Evolutionary conservation across 2,113 vertebrate genomes (phyloP).

Genomic region (Podilymbus podiceps): DNA sequence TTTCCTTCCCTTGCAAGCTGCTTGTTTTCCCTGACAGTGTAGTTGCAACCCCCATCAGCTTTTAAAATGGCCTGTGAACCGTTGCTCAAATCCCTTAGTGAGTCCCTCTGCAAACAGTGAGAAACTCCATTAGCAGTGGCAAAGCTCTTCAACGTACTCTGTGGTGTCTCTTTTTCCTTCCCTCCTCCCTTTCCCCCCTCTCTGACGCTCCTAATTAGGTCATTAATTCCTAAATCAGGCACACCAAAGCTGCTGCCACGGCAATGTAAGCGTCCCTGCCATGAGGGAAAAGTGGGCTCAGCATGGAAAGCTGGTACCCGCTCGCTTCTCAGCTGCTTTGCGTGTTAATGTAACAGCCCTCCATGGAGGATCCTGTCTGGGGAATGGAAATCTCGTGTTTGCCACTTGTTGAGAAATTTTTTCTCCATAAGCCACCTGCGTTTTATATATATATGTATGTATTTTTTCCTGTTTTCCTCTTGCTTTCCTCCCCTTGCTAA

Average conservation of each 20-base stretch:
- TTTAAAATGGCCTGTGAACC: rapidly evolving
- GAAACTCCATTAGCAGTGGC: neutral
- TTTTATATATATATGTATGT: neutral
- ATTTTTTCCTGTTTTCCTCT: constrained; percentile 4
- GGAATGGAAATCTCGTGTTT: neutral
- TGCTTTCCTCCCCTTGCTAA: neutral
- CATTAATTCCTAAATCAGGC: constrained; percentile 41
- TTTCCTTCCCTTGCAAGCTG: neutral
- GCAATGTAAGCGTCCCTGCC: neutral
- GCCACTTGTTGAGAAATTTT: neutral
- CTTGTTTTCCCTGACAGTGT: neutral
- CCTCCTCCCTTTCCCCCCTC: neutral
- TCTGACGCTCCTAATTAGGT: neutral
- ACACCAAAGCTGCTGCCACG: neutral
- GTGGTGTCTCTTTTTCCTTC: neutral
- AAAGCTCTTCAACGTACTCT: neutral
- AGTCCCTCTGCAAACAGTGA: neutral
- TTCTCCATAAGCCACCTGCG: neutral
- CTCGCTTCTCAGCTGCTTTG: neutral
- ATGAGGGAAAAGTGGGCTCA: neutral
- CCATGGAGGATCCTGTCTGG: neutral
- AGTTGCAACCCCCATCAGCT: neutral
- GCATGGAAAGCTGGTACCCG: neutral
- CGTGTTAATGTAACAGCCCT: neutral
- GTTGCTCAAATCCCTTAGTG: neutral